A percentile compares a stretch with the other conserved stretches of the same genome.
phyloP scores from a whole-genome alignment of 2,797 vertebrate species.

The Margarornis squamiger region DNA sequence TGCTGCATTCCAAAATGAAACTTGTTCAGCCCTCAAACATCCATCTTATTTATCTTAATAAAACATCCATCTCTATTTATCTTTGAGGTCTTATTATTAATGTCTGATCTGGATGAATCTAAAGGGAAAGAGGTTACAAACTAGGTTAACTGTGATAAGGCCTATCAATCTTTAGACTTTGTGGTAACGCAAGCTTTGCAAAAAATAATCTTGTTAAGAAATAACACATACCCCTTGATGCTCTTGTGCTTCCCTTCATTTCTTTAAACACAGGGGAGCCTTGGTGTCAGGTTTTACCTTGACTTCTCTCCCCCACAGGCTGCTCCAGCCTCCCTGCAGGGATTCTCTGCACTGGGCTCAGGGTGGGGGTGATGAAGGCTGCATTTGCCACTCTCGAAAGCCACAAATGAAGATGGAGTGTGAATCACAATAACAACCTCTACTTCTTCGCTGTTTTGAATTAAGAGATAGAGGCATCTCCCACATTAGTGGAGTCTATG shows the following conservation, averaged over 20 bases:
- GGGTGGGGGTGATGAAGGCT: accelerated
- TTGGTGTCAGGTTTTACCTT: neutral
- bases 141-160: constrained; percentile 57
- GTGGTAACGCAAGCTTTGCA: neutral
- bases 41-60: constrained; percentile 63
- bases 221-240: constrained; percentile 1
- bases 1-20: constrained; percentile 3
- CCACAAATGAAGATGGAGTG: neutral
- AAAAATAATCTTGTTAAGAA: constrained; percentile 46
- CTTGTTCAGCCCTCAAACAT: constrained; percentile 4
- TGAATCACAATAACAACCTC: neutral
- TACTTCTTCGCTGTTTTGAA: neutral
- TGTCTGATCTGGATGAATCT: constrained; percentile 43
- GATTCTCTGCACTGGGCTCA: neutral
- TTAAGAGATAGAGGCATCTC: neutral
- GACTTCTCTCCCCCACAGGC: neutral
- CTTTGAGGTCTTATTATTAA: constrained; percentile 41
- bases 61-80: constrained; percentile 52
- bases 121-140: constrained; percentile 49
- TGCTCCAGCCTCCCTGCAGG: neutral
- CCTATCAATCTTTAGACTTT: constrained; percentile 32
- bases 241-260: neutral
- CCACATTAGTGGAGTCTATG: neutral
- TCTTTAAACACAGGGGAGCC: neutral
- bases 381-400: neutral